A percentile compares a stretch with the other conserved stretches of the same genome.
Conservation (phyloP, 2,888 invertebrate genomes). For the Epinotia brunnichana region DNA sequence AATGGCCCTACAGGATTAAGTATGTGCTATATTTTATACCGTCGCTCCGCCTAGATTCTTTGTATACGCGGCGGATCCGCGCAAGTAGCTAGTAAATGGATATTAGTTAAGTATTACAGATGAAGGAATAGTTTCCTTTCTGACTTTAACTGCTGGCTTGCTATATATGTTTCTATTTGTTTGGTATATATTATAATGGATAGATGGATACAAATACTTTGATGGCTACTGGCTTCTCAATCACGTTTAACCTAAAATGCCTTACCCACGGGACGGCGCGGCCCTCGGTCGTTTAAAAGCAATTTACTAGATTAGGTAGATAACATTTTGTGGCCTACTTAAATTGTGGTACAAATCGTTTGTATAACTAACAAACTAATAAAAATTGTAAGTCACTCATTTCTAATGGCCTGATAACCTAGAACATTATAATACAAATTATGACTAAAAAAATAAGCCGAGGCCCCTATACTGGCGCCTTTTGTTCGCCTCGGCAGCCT, state of each 20-base stretch:
- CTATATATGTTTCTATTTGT: too few species aligned
- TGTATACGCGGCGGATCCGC: too few species aligned
- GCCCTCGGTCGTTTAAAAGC: slow-evolving; percentile 35
- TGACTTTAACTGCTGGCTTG: background rate
- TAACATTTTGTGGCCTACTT: slow-evolving; percentile 17
- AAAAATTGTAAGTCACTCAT: background rate
- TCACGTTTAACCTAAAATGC: slow-evolving; percentile 10
- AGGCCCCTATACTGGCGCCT: too few species aligned
- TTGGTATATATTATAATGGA: too few species aligned
- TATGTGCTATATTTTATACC: too few species aligned
- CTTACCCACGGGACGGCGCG: slow-evolving; percentile 25
- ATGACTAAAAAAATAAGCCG: too few species aligned
- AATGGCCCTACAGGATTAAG: too few species aligned
- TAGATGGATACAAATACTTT: background rate
- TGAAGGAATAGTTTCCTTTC: background rate
- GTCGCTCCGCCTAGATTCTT: too few species aligned
- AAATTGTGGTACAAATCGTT: background rate
- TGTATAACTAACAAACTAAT: background rate
- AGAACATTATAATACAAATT: too few species aligned
- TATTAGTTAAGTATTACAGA: background rate
- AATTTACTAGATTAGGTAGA: slow-evolving; percentile 31
- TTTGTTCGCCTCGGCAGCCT: too few species aligned
- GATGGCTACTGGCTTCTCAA: background rate
- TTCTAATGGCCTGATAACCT: background rate
- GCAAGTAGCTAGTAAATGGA: too few species aligned